Evolutionary conservation across 2,888 invertebrate species (phyloP).

Genomic region (Flexamia atlantica): DNA sequence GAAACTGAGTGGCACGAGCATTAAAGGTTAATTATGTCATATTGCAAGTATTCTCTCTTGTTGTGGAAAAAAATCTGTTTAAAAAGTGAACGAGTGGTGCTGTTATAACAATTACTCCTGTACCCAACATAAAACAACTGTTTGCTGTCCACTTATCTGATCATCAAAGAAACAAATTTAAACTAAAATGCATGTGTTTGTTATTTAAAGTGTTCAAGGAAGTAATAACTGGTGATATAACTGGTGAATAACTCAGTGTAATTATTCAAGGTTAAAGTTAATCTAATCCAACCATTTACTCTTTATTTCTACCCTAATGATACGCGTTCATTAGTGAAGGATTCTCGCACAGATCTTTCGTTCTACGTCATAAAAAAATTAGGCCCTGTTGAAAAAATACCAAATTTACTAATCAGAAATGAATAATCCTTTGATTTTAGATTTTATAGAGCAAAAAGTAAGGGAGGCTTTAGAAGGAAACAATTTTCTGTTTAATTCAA

Average conservation of each 20-base stretch:
- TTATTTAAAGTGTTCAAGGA: not conserved
- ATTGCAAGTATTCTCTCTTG: not conserved
- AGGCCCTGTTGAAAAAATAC: too few species aligned
- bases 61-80: not conserved
- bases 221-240: not conserved
- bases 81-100: not conserved
- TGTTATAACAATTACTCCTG: not conserved
- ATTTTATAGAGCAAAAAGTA: too few species aligned
- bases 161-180: not conserved
- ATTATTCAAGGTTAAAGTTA: not conserved
- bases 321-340: too few species aligned
- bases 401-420: too few species aligned
- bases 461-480: too few species aligned
- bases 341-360: too few species aligned
- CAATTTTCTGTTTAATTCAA: too few species aligned
- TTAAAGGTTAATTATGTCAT: not conserved
- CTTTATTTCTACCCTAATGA: too few species aligned
- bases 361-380: too few species aligned
- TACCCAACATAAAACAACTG: not conserved
- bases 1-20: constrained; percentile 10
- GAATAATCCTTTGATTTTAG: too few species aligned
- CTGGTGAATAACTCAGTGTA: too few species aligned
- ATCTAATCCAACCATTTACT: too few species aligned
- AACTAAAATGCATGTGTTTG: not conserved
- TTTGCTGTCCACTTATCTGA: constrained; percentile 3